Percentiles rank a stretch among this genome's conserved stretches.
Evolutionary conservation across 2,888 invertebrate species (phyloP).

Genomic region (Rotaria sp.): DNA sequence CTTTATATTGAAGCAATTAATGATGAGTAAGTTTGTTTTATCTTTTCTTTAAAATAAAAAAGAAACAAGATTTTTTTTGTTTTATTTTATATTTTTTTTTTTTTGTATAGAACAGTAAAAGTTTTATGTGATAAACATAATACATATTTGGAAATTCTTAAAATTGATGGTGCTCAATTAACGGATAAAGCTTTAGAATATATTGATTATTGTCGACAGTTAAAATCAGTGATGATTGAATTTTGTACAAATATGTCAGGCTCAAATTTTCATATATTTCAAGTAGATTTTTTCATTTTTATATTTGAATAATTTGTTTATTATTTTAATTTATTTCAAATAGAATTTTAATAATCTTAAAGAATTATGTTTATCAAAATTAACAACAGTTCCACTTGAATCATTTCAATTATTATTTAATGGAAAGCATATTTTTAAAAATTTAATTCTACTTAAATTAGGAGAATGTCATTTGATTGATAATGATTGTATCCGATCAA

Average conservation of each 20-base stretch:
- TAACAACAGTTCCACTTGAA: not conserved
- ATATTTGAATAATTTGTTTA: not conserved
- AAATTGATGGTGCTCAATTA: not conserved
- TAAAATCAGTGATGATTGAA: not conserved
- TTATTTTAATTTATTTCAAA: not conserved
- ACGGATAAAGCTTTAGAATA: not conserved
- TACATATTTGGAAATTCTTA: not conserved
- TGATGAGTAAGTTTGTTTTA: conserved; percentile 5
- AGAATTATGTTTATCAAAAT: conserved; percentile 17
- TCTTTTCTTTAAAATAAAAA: no score
- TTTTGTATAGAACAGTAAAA: not conserved
- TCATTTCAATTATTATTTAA: not conserved
- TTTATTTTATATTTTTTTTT: not conserved
- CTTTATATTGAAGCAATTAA: not conserved
- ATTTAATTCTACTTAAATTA: not conserved
- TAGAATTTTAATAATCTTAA: not conserved
- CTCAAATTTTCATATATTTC: not conserved
- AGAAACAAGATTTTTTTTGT: no score
- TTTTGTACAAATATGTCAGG: not conserved
- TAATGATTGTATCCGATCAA: not conserved
- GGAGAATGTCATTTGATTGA: not conserved
- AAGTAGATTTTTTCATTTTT: not conserved
- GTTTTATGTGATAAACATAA: conserved; percentile 8
- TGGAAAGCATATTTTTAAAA: not conserved
- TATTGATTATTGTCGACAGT: not conserved